phyloP scores from a whole-genome alignment of 2,113 vertebrate genomes.

The Heterotilapia buettikoferi region DNA sequence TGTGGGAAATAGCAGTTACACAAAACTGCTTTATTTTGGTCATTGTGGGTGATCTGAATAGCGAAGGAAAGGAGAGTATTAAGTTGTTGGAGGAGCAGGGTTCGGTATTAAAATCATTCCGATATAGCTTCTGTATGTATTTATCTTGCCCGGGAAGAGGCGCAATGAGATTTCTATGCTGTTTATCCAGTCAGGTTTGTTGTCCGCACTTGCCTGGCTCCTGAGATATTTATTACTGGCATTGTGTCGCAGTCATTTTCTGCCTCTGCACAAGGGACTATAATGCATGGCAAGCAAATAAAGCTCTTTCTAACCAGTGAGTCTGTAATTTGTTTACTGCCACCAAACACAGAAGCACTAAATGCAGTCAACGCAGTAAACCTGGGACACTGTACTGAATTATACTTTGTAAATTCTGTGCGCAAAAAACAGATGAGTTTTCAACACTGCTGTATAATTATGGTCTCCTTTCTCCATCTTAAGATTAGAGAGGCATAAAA shows the following conservation, averaged over 20 bases:
- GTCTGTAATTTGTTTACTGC: conserved; percentile 60
- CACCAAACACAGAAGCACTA: conserved; percentile 20
- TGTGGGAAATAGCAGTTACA: conserved; percentile 34
- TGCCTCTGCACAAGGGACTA: conserved; percentile 38
- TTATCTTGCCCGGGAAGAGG: conserved; percentile 54
- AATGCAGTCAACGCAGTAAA: conserved; percentile 18
- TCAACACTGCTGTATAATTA: background rate
- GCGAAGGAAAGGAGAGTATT: conserved; percentile 53
- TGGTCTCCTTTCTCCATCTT: background rate
- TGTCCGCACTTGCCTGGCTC: conserved; percentile 58
- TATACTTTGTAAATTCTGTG: background rate
- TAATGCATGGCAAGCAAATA: conserved; percentile 52
- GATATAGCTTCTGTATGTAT: conserved; percentile 44
- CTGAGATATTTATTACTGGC: conserved; percentile 68
- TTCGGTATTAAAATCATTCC: conserved; percentile 62
- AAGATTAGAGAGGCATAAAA: background rate
- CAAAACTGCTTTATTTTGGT: conserved; percentile 41
- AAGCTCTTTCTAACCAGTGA: conserved; percentile 38
- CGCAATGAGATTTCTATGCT: conserved; percentile 57
- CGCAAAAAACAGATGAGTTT: background rate
- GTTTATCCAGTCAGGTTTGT: conserved; percentile 62
- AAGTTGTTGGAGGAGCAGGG: conserved; percentile 57
- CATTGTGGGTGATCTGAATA: conserved; percentile 61
- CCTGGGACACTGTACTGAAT: background rate
- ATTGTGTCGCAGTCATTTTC: conserved; percentile 64